Conservation (phyloP, 2,888 invertebrate species). For the Melanostoma mellinum region DNA sequence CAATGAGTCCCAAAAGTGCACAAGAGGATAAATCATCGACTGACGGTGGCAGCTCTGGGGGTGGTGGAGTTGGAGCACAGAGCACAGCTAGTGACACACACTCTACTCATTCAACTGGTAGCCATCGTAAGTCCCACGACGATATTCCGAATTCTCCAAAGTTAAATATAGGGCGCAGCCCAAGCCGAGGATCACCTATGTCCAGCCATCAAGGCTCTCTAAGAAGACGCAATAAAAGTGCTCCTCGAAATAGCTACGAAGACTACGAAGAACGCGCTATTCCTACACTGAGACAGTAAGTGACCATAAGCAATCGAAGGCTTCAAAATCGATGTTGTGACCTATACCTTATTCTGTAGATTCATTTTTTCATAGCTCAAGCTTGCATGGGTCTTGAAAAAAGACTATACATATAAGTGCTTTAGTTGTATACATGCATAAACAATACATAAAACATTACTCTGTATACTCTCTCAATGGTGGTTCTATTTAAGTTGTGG, state of each 20-base stretch:
- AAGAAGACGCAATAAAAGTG: conserved; percentile 87
- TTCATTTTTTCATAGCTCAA: conserved; percentile 57
- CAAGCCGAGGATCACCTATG: conserved; percentile 83
- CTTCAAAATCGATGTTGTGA: conserved; percentile 57
- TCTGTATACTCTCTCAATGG: conserved; percentile 73
- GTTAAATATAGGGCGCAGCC: conserved; percentile 78
- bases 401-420: conserved; percentile 39
- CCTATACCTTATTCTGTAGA: conserved; percentile 63
- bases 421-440: conserved; percentile 66
- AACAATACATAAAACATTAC: conserved; percentile 67
- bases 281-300: conserved; percentile 93
- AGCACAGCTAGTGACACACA: conserved; percentile 73
- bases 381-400: conserved; percentile 62
- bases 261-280: conserved; percentile 93
- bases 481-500: conserved; percentile 72
- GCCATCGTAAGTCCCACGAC: conserved; percentile 79
- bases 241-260: conserved; percentile 88
- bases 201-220: conserved; percentile 84
- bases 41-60: conserved; percentile 76
- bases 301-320: conserved; percentile 38
- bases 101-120: conserved; percentile 73
- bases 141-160: conserved; percentile 81
- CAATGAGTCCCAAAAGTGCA: conserved; percentile 77
- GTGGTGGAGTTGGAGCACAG: conserved; percentile 60
- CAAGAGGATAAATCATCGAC: conserved; percentile 79